Evolutionary conservation across 2,113 vertebrate genomes (phyloP), one percentile per base, ranked within the genome.

Genomic region (Istiophorus platypterus): DNA sequence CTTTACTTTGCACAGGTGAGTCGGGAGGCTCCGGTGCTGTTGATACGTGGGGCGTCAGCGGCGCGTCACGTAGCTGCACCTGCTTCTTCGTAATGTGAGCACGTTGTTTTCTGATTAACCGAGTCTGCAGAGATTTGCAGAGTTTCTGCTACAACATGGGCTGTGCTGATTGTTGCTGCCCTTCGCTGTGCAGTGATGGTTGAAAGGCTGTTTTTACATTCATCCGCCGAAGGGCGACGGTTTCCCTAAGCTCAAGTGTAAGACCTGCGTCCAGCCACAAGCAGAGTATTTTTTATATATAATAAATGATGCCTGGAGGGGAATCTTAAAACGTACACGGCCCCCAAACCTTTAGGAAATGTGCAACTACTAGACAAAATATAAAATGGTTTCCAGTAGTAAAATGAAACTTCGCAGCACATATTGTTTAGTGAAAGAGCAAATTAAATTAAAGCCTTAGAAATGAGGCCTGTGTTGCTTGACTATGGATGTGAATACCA

Each of bases 1-100:
- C 95, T 99, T 13, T 99, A 99, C 93, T 99, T 97, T 87, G 96
- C 96, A 42, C 97, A 98, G 98, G 98, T 99, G 95, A 96, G 92
- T 80, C 0, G 6, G 14, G 15, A 27, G 63, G 9, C 14, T 27
- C 14, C 47, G 0, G 5, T 0, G 0, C n/a, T 1, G 5, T 18
- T 5, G 3, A 4, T 6, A 18, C 3, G 7, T n/a, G 31, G 5
- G 1, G 20, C 10, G 64, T 45, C 41, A 18, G 34, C 45, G 45
- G 24, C 14, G 27, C 17, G 18, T 45, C 59, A 37, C 58, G 31
- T 13, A 5, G 37, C 57, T 24, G 2, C 37, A 37, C 61, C 31
- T 57, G 49, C 3, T 2, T 51, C 20, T 51, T 22, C 0, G 47
- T 22, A 22, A 22, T 51, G 18, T 51, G 47, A 51, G 47, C 18